These are phyloP conservation scores for Elysia crispata DNA, from an alignment of 2,888 invertebrate species.

Conservation along the genomic window DNA sequence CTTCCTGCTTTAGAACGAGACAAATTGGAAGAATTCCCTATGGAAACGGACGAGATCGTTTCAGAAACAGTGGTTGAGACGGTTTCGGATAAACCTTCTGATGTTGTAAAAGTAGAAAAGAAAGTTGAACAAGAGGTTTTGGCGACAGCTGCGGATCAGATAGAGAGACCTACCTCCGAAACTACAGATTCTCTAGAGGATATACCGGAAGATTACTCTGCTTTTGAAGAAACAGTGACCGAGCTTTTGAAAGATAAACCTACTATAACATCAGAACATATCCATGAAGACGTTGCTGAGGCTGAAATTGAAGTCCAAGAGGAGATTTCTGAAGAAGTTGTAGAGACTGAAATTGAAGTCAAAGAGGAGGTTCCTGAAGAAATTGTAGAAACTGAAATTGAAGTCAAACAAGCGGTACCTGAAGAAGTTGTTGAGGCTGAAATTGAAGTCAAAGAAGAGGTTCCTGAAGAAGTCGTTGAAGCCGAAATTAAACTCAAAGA, in stretches of 20 bases:
- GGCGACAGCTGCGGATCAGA: slow-evolving; percentile 38
- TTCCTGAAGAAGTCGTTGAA: slow-evolving; percentile 79
- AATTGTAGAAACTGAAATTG: slow-evolving; percentile 44
- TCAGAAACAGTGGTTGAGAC: slow-evolving; percentile 41
- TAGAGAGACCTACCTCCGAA: not conserved
- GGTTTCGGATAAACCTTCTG: not conserved
- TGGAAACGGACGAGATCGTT: slow-evolving; percentile 21
- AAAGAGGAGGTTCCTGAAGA: slow-evolving; percentile 49
- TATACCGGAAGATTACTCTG: slow-evolving; percentile 43
- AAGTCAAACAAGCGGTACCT: slow-evolving; percentile 70
- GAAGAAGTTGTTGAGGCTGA: slow-evolving; percentile 81
- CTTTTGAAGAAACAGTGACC: slow-evolving; percentile 46
- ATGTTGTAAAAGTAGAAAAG: slow-evolving; percentile 23
- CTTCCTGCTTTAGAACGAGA: slow-evolving; percentile 3
- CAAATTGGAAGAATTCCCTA: slow-evolving; percentile 21
- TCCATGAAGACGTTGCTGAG: slow-evolving; percentile 75
- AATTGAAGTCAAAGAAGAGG: no score
- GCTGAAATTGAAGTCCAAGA: slow-evolving; percentile 51
- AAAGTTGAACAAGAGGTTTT: slow-evolving; percentile 43
- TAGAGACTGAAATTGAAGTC: slow-evolving; percentile 79
- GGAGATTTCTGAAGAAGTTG: slow-evolving; percentile 57
- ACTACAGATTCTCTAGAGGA: not conserved
- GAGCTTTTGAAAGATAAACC: slow-evolving; percentile 30
- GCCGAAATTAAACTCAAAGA: slow-evolving; percentile 51
- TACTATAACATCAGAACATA: slow-evolving; percentile 9